Evolutionary conservation across 2,888 invertebrate species (phyloP).

Genomic region (Lithosia quadra): DNA sequence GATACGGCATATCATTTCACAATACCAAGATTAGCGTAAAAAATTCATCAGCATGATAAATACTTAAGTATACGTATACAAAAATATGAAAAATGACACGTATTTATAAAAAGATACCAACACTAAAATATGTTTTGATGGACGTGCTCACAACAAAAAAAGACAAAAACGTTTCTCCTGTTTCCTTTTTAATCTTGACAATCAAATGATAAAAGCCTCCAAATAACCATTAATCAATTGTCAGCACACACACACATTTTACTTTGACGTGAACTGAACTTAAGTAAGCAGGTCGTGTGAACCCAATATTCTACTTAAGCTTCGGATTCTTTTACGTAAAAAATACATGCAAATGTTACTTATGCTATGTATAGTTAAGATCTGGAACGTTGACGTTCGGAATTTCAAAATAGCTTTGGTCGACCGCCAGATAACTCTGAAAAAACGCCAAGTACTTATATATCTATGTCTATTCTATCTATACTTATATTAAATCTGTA

Average conservation of each 20-base stretch:
- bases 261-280: slow-evolving; percentile 51
- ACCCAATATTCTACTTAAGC: neutral
- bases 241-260: slow-evolving; percentile 63
- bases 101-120: slow-evolving; percentile 20
- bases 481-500: too few relatives aligned
- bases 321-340: neutral
- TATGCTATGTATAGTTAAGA: neutral
- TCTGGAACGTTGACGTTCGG: too few relatives aligned
- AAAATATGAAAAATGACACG: slow-evolving; percentile 8
- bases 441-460: too few relatives aligned
- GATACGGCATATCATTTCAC: neutral
- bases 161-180: slow-evolving; percentile 47
- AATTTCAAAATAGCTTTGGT: neutral
- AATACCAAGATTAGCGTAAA: neutral
- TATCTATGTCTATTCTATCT: too few relatives aligned
- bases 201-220: slow-evolving; percentile 50
- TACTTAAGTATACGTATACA: neutral
- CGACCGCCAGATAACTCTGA: neutral
- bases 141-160: slow-evolving; percentile 31
- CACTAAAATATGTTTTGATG: slow-evolving; percentile 33
- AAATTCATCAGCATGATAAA: neutral
- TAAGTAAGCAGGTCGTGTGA: neutral
- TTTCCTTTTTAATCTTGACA: slow-evolving; percentile 59
- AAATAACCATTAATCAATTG: slow-evolving; percentile 72
- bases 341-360: neutral